Evolutionary conservation across 2,888 invertebrate species (phyloP).

Genomic region (Caenorhabditis zanzibari): DNA sequence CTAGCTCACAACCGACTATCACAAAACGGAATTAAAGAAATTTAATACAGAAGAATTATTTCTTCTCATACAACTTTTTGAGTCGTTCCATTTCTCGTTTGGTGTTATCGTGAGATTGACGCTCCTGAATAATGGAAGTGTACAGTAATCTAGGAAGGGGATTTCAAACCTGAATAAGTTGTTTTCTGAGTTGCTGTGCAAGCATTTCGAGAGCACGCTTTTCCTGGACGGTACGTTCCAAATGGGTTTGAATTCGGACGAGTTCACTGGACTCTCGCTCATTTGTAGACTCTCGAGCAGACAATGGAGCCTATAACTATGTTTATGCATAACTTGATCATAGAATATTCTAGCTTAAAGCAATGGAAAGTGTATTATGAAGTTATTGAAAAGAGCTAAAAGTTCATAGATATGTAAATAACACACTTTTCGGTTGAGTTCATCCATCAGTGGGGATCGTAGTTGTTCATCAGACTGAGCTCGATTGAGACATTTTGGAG

Average conservation of each 20-base stretch:
- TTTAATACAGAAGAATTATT: constrained; percentile 27
- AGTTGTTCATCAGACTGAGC: constrained; percentile 74
- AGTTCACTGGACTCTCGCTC: constrained; percentile 69
- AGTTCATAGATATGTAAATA: not conserved
- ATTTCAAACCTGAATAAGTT: constrained; percentile 65
- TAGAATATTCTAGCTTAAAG: not conserved
- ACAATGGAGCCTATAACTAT: constrained; percentile 67
- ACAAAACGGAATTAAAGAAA: constrained; percentile 12
- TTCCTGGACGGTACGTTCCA: constrained; percentile 70
- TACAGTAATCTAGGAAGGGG: not conserved
- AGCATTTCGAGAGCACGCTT: constrained; percentile 71
- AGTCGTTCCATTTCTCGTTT: constrained; percentile 72
- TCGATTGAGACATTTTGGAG: constrained; percentile 71
- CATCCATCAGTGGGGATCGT: constrained; percentile 66
- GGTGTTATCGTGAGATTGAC: constrained; percentile 72
- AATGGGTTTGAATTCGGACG: constrained; percentile 60
- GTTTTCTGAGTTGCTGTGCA: constrained; percentile 70
- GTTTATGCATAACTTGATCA: not conserved
- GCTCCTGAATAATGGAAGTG: constrained; percentile 52
- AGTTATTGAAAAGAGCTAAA: too few relatives aligned
- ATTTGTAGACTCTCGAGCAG: constrained; percentile 72
- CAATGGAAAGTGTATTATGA: too few relatives aligned
- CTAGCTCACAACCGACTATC: constrained; percentile 60
- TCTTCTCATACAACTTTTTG: constrained; percentile 67
- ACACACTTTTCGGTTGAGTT: constrained; percentile 58